phyloP scores from a whole-genome alignment of 2,113 vertebrate genomes.

The Eonycteris spelaea region DNA sequence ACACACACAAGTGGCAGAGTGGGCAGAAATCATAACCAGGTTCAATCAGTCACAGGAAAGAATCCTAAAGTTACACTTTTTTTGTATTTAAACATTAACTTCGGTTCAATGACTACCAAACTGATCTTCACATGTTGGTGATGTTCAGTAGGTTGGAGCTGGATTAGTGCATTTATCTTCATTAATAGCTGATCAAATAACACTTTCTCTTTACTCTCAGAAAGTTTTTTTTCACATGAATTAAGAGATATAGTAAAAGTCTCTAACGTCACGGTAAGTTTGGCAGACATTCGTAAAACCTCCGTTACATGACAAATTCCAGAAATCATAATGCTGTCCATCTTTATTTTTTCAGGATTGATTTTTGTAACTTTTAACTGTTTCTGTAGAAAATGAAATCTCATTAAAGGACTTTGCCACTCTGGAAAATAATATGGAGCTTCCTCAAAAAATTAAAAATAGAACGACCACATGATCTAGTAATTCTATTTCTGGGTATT shows the following conservation, averaged over 20 bases:
- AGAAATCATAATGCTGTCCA: background rate
- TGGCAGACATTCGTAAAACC: background rate
- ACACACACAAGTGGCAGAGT: background rate
- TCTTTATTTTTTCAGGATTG: background rate
- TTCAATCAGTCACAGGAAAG: background rate
- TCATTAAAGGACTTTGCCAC: background rate
- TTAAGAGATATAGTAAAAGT: background rate
- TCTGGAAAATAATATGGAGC: background rate
- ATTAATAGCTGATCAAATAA: background rate
- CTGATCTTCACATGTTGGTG: background rate
- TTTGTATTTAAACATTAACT: background rate
- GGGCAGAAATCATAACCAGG: background rate
- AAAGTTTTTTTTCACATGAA: constrained; percentile 9
- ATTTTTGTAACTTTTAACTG: background rate
- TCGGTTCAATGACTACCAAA: background rate
- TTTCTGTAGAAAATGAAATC: background rate
- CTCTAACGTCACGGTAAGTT: background rate
- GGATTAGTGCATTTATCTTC: background rate
- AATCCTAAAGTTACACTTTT: background rate
- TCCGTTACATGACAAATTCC: background rate
- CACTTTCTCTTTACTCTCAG: background rate
- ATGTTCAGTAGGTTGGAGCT: background rate
- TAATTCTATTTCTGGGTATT: background rate
- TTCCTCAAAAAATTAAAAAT: background rate
- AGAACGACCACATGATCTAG: background rate